Conservation (phyloP, 1,140 invertebrate genomes). For the Drosophila ohnishii region DNA sequence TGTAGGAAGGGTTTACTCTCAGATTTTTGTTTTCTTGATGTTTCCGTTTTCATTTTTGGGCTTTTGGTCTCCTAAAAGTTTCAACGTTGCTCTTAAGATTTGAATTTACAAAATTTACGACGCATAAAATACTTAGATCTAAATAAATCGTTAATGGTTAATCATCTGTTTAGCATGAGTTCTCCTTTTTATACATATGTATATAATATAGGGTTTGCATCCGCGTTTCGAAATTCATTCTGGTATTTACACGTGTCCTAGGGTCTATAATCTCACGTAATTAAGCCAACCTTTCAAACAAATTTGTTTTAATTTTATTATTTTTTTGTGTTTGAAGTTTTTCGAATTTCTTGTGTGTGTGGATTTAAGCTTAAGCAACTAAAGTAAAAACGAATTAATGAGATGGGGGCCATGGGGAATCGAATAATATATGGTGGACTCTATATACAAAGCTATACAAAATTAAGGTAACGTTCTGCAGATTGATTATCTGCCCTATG, state of each 20-base stretch:
- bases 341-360: not conserved
- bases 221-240: slow-evolving; percentile 40
- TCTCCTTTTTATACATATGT: slow-evolving; percentile 47
- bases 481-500: slow-evolving; percentile 22
- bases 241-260: slow-evolving; percentile 57
- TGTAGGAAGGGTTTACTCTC: slow-evolving; percentile 8
- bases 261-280: slow-evolving; percentile 60
- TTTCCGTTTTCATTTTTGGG: slow-evolving; percentile 21
- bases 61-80: slow-evolving; percentile 60
- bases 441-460: slow-evolving; percentile 56
- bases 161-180: slow-evolving; percentile 39
- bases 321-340: slow-evolving; percentile 5
- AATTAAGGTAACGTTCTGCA: slow-evolving; percentile 42
- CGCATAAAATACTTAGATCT: slow-evolving; percentile 75
- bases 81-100: slow-evolving; percentile 55
- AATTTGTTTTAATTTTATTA: slow-evolving; percentile 14
- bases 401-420: slow-evolving; percentile 8
- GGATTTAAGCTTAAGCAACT: slow-evolving; percentile 24
- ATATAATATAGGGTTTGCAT: slow-evolving; percentile 27
- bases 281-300: slow-evolving; percentile 32
- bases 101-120: slow-evolving; percentile 69
- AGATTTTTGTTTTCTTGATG: slow-evolving; percentile 8
- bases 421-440: slow-evolving; percentile 21
- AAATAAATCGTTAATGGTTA: slow-evolving; percentile 45
- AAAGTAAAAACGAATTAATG: slow-evolving; percentile 39